Evolutionary conservation across 1,140 invertebrate genomes (phyloP).

Genomic region (Trichogramma pretiosum): DNA sequence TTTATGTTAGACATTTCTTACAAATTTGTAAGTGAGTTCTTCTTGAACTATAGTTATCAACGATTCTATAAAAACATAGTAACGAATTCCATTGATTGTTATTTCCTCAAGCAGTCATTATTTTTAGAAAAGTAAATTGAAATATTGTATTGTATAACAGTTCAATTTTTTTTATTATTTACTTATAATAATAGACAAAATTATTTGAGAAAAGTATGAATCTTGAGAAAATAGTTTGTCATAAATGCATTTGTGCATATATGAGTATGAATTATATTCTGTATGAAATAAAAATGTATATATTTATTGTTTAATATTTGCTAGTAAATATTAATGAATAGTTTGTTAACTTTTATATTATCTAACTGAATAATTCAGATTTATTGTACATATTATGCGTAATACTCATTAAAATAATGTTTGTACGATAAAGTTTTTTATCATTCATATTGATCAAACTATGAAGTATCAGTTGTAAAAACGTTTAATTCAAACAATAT

Average conservation of each 20-base stretch:
- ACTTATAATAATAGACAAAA: conserved; percentile 14
- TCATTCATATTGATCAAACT: not conserved
- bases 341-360: too few species aligned
- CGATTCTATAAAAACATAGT: too few species aligned
- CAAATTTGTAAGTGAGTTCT: not conserved
- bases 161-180: conserved; percentile 8
- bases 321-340: too few species aligned
- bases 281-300: conserved; percentile 4
- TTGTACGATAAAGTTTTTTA: conserved; percentile 12
- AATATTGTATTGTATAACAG: conserved; percentile 16
- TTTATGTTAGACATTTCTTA: not conserved
- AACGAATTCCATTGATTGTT: too few species aligned
- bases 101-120: too few species aligned
- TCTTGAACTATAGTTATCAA: not conserved
- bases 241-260: not conserved
- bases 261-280: not conserved
- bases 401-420: too few species aligned
- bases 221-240: conserved; percentile 12
- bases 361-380: too few species aligned
- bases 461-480: not conserved
- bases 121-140: too few species aligned
- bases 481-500: too few species aligned
- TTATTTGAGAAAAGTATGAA: conserved; percentile 7
- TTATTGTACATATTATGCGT: too few species aligned
- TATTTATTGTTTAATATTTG: too few species aligned